A percentile compares a stretch with the other conserved stretches of the same genome.
These are phyloP conservation scores for Prionace glauca DNA, from an alignment of 2,797 vertebrate species.

Conservation along the genomic window DNA sequence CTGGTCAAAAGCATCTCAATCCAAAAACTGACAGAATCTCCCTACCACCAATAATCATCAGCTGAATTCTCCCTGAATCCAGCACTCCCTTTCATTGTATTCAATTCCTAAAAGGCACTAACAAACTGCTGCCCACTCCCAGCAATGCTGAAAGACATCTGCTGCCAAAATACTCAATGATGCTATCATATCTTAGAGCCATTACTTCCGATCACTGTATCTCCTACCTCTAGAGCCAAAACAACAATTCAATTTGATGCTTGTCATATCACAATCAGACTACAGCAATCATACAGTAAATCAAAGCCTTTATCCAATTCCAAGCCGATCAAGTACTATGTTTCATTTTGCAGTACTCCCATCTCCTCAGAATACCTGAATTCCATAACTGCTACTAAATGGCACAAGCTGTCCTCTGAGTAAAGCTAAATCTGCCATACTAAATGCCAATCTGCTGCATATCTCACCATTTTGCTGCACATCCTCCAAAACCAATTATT, in stretches of 20 bases:
- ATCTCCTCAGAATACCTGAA: neutral
- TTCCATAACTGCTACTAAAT: neutral
- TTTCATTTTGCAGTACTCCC: neutral
- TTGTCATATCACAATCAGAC: too few species aligned
- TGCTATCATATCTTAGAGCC: neutral
- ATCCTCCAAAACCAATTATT: neutral
- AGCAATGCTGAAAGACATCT: neutral
- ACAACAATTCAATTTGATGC: too few species aligned
- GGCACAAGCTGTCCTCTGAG: neutral
- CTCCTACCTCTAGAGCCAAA: neutral
- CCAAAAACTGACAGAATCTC: neutral
- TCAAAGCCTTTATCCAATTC: neutral
- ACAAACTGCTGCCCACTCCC: neutral
- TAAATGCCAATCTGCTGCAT: neutral
- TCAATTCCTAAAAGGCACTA: neutral
- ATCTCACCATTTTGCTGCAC: neutral
- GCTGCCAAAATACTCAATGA: neutral
- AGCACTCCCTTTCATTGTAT: neutral
- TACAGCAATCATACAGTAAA: too few species aligned
- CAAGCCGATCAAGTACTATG: neutral
- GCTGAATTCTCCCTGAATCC: neutral
- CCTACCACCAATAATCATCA: neutral
- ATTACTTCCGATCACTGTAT: neutral
- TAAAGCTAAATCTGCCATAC: neutral
- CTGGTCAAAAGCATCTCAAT: neutral